Evolutionary conservation across 2,888 invertebrate species (phyloP), one percentile per base, ranked within the genome.

Genomic region (Drosophila nr. perissopoda): DNA sequence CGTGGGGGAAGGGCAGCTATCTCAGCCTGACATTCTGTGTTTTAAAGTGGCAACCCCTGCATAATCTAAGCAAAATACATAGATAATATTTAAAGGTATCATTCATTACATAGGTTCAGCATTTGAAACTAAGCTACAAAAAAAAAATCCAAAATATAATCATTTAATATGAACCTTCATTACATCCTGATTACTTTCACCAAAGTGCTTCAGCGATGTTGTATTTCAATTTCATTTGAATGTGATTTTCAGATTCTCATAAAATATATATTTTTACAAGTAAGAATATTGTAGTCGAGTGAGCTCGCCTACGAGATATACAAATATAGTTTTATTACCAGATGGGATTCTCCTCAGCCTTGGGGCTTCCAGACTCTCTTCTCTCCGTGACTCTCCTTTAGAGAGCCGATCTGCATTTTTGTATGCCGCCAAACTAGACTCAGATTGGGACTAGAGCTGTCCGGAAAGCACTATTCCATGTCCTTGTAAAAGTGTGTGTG

Each of bases 61-160:
- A 71, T 78, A 78, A 78, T 71, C 77, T 64, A 25, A 53, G 42
- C 59, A 66, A 75, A 62, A 66, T 61, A 70, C 61, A 76, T 57
- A 59, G n/a, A 57, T 46, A 46, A 65, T 48, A 58, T 71, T 76
- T 76, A 34, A 76, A 76, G 71, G 21, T 51, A 25, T 51, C 16
- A 51, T 57, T 54, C 25, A 31, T 63, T 2, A 57, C 29, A 25
- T 40, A 38, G 54, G 16, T n/a, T 36, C 52, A 16, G 21, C 5
- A 18, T 11, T 21, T 48, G 11, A 10, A 33, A 10, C 27, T 38
- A 16, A 11, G 25, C 21, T 4, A 33, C 16, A 42, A 21, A 21
- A 34, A 8, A 4, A n/a, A 4, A 27, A 56, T 51, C 18, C 1
- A 27, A 25, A 34, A 36, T 27, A 36, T n/a, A 56, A 40, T n/a